Conservation (phyloP, 2,888 invertebrate genomes). For the Aelia acuminata region DNA sequence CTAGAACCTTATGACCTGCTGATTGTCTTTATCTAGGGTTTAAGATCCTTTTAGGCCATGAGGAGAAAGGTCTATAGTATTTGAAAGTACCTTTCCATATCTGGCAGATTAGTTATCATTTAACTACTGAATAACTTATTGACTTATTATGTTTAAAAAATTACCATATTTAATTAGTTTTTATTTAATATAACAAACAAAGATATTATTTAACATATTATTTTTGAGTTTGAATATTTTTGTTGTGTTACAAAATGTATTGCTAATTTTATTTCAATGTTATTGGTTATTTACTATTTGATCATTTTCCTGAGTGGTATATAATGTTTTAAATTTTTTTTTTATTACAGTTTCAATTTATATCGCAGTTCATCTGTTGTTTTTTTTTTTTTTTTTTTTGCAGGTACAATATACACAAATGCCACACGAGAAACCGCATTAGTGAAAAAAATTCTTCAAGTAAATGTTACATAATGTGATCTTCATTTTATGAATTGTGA, state of each 20-base stretch:
- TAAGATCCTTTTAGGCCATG: not conserved
- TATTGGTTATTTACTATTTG: not conserved
- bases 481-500: not conserved
- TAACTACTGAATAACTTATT: not conserved
- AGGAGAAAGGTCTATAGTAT: not conserved
- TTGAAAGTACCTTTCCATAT: not conserved
- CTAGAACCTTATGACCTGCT: not conserved
- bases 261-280: not conserved
- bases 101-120: not conserved
- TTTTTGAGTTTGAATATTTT: not conserved
- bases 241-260: not conserved
- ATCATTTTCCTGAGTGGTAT: not conserved
- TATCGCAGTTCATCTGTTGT: not conserved
- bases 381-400: not conserved
- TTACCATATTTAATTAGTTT: not conserved
- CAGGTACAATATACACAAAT: conserved; percentile 38
- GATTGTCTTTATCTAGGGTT: not conserved
- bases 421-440: conserved; percentile 31
- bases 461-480: not conserved
- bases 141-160: not conserved
- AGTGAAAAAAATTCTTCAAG: conserved; percentile 34
- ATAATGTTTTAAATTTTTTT: not conserved
- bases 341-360: not conserved
- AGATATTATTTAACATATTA: not conserved
- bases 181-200: not conserved